Base-by-base conservation (phyloP, 2,888 invertebrate genomes). In the Drosophila anomalipes region DNA sequence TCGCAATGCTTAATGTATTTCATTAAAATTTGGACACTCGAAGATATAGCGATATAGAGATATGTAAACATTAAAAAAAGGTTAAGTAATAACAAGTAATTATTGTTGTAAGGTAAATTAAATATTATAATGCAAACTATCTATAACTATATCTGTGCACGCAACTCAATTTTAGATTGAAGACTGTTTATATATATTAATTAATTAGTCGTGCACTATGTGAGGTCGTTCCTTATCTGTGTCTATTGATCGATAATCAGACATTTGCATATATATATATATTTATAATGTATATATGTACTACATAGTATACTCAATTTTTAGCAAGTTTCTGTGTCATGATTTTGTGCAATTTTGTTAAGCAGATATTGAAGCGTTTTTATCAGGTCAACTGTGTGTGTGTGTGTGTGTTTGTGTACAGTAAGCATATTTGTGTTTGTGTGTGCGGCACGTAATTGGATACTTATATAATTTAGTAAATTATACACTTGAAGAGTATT, bases 381-480 rank as follows among this genome's bases (percentile, higher is more conserved):
- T 72, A 79, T 71, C 79, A 67, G 53, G 41, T 67, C 64, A 71
- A 70, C 62, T 49, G 49, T 67, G 61, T 33, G 35, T 30, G 14
- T 47, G 58, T 30, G 14, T 32, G 49, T 52, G 58, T 41, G 14
- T 51, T 28, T 41, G 51, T 30, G 39, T 39, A 26, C 26, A 47
- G 26, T 47, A 47, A 26, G 26, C 47, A 47, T 47, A 47, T 47
- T 32, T 67, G 67, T 61, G 37, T 47, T 28, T 59, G 26, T 66
- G 66, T 81, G 76, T 66, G 76, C 57, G 75, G 74, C 83, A 83
- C 77, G 87, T 88, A 88, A 88, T 75, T 74, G 76, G 89, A 88
- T 88, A 89, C 89, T 86, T 88, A 86, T 86, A 90, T 88, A 90
- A 86, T 89, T 90, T 86, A 56, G 71, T 90, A 90, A 86, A 90